A percentile compares a stretch with the other conserved stretches of the same genome.
phyloP scores from a whole-genome alignment of 2,113 vertebrate species.

The Mobula birostris region DNA sequence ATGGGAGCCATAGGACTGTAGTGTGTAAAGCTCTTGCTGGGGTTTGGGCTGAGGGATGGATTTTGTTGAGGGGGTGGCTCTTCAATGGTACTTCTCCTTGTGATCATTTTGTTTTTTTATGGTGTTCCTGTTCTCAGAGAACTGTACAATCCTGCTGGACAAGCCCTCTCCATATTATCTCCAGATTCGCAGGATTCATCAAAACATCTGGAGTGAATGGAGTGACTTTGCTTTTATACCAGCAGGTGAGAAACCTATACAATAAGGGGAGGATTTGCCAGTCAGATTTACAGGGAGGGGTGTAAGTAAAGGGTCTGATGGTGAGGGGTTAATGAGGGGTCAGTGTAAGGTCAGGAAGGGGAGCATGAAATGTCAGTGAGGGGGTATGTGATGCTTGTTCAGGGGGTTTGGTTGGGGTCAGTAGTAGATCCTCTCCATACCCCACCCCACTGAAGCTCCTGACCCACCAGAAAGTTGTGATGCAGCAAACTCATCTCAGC shows the following conservation, averaged over 20 bases:
- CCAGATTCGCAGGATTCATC: slow-evolving; percentile 49
- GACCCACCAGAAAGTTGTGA: too few relatives aligned
- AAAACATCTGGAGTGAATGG: slow-evolving; percentile 59
- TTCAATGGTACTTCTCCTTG: not conserved
- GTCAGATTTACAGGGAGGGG: not conserved
- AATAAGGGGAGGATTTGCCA: too few relatives aligned
- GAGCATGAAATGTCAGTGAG: not conserved
- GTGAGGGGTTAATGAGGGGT: not conserved
- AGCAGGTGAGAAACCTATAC: slow-evolving; percentile 46
- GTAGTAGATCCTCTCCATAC: not conserved
- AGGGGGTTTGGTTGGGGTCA: not conserved
- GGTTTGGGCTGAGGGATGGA: not conserved
- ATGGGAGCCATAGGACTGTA: too few relatives aligned
- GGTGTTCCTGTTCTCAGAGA: slow-evolving; percentile 43
- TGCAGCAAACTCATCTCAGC: too few relatives aligned
- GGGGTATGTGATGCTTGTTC: not conserved
- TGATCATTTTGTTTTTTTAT: not conserved
- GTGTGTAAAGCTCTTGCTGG: too few relatives aligned
- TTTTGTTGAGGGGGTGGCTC: not conserved
- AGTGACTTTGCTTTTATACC: slow-evolving; percentile 52
- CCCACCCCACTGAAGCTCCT: too few relatives aligned
- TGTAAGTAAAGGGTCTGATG: not conserved
- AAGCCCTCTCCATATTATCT: slow-evolving; percentile 38
- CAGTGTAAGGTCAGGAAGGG: not conserved
- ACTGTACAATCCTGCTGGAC: slow-evolving; percentile 44